Percentiles rank a stretch among this genome's conserved stretches.
phyloP scores from a whole-genome alignment of 2,888 invertebrate species.

The Drosophila sordidapex region DNA sequence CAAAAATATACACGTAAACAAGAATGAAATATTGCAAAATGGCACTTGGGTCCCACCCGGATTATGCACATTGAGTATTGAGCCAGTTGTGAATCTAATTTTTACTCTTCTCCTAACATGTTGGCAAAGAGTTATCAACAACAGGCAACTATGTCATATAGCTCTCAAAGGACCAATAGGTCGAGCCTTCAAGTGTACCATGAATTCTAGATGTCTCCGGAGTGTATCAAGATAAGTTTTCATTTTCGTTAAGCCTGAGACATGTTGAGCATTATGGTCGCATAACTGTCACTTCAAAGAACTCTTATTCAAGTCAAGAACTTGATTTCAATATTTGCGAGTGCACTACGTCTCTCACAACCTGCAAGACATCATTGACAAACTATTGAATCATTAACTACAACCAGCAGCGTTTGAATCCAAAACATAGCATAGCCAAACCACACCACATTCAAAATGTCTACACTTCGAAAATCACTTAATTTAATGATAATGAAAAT shows the following conservation, averaged over 20 bases:
- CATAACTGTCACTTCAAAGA: background rate
- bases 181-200: background rate
- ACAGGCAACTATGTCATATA: background rate
- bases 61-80: constrained; percentile 1
- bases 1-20: constrained; percentile 13
- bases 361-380: background rate
- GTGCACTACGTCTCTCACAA: background rate
- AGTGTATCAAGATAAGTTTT: background rate
- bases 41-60: constrained; percentile 1
- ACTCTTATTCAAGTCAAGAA: background rate
- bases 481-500: background rate
- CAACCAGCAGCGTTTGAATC: background rate
- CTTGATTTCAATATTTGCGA: background rate
- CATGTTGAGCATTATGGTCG: background rate
- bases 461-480: background rate
- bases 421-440: background rate
- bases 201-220: background rate
- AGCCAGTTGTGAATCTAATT: background rate
- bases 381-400: background rate
- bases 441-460: background rate
- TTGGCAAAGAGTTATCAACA: background rate
- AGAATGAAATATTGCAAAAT: constrained; percentile 5
- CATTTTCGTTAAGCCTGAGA: background rate
- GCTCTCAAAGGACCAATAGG: background rate
- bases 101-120: background rate